Evolutionary conservation across 1,140 invertebrate species (phyloP), one percentile per base, ranked within the genome.

Genomic region (Lepidurus apus): DNA sequence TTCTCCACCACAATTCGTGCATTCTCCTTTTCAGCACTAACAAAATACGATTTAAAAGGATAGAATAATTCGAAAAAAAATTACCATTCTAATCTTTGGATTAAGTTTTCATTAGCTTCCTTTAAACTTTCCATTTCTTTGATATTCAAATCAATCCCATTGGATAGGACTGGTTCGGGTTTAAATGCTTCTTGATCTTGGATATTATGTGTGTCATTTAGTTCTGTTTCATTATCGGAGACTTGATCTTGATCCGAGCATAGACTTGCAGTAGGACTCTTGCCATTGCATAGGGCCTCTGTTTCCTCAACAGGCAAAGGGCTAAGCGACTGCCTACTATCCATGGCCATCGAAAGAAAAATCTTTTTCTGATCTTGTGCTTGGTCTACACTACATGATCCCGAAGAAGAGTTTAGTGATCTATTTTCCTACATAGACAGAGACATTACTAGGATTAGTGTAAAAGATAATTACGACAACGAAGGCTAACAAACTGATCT

Each of bases 61-160:
- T n/a, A 17, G 5, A n/a, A n/a, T 21, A 0, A 7, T 65, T 11
- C 2, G 8, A 21, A 65, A 9, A 11, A 65, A 65, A 17, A 4
- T 34, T 65, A 65, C 53, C 53, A 13, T 65, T 65, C 53, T 17
- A 65, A 65, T 65, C 53, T 65, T 65, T 21, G 53, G 53, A n/a
- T 8, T 65, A 65, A 65, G 7, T 65, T 65, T 65, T 65, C 53
- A 65, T 65, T 65, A 21, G 53, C 13, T 65, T 65, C 53, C 21
- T 9, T 65, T 7, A 65, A 17, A 13, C 8, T 65, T 21, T 65
- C 17, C 17, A 65, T 65, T 17, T 65, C 53, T n/a, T 65, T 21
- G 2, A 11, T 47, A 65, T 65, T 21, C 17, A 17, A 13, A 65
- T 11, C n/a, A 7, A 65, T 8, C 9, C 6, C 7, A 7, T 65